A percentile compares a stretch with the other conserved stretches of the same genome.
Conservation (phyloP, 2,888 invertebrate genomes). For the Drosophila anceps region DNA sequence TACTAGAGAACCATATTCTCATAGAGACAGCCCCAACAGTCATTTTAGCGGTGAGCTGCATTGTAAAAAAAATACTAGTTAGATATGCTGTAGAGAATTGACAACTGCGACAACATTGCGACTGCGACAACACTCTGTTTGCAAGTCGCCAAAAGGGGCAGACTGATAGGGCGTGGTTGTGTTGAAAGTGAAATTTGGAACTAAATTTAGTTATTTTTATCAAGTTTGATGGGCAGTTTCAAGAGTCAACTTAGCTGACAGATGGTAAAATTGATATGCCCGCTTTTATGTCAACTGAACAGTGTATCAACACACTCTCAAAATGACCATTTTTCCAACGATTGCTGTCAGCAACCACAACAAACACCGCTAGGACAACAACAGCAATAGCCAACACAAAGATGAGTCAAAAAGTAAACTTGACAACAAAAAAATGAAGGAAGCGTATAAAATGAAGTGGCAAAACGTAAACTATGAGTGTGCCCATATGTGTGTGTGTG, state of each 20-base stretch:
- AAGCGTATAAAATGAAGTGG: conserved; percentile 77
- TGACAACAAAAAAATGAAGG: conserved; percentile 33
- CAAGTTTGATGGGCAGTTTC: not conserved
- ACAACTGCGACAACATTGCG: not conserved
- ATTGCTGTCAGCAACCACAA: conserved; percentile 39
- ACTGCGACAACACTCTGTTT: conserved; percentile 4
- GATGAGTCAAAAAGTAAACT: conserved; percentile 65
- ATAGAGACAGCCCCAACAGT: conserved; percentile 26
- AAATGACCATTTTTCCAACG: conserved; percentile 66
- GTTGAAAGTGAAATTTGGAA: not conserved
- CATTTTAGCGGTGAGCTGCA: conserved; percentile 11
- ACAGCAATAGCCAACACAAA: conserved; percentile 24
- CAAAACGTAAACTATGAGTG: conserved; percentile 74
- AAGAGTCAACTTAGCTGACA: not conserved
- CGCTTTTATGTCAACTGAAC: not conserved
- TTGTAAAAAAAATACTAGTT: not conserved
- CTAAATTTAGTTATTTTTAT: not conserved
- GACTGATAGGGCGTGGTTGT: too few relatives aligned
- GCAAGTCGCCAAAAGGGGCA: not conserved
- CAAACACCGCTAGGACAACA: conserved; percentile 24
- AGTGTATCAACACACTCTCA: conserved; percentile 11
- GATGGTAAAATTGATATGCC: not conserved
- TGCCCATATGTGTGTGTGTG: conserved; percentile 33
- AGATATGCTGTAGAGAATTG: rapidly evolving
- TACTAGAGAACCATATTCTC: conserved; percentile 43